Evolutionary conservation across 1,140 invertebrate genomes (phyloP), one percentile per base, ranked within the genome.

Genomic region (Drosophila sucinea): DNA sequence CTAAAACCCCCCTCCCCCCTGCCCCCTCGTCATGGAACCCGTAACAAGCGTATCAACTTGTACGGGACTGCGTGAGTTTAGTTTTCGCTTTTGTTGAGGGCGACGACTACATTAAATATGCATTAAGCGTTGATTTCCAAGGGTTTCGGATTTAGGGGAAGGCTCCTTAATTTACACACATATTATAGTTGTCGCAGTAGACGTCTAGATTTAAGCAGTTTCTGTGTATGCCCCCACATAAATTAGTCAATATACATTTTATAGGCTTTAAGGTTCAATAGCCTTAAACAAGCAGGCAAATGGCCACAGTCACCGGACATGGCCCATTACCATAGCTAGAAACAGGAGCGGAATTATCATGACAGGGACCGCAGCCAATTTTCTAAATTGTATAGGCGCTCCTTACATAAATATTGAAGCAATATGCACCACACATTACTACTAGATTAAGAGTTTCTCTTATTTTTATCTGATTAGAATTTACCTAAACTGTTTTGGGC

Each of bases 51-150:
- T 87, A 76, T 83, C 84, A 87, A 75, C 80, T 69, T 65, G 83
- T 87, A 69, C 83, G 33, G 56, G 54, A 62, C 65, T 83, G 70
- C 83, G 80, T 80, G 83, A 60, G 67, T 67, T 67, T 72, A 78
- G 74, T 78, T 78, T 60, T 67, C 54, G 30, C 29, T 62, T 29
- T 54, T 33, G 30, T 27, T 69, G 10, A 17, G 17, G 57, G 57
- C n/a, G 17, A 29, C 40, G 66, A 71, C 76, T 70, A 77, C 72
- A 87, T 87, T 87, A 87, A 87, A 79, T 89, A 87, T 87, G 83
- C 83, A 87, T 87, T 87, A 83, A 62, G 83, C 79, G 70, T 51
- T 72, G 77, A 79, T 74, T 79, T 87, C 65, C 57, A 60, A 60
- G 67, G 55, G 54, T 68, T 73, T 62, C 5, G 47, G 51, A n/a